Base-by-base conservation (phyloP, 2,888 invertebrate species). In the Trisateles emortualis region DNA sequence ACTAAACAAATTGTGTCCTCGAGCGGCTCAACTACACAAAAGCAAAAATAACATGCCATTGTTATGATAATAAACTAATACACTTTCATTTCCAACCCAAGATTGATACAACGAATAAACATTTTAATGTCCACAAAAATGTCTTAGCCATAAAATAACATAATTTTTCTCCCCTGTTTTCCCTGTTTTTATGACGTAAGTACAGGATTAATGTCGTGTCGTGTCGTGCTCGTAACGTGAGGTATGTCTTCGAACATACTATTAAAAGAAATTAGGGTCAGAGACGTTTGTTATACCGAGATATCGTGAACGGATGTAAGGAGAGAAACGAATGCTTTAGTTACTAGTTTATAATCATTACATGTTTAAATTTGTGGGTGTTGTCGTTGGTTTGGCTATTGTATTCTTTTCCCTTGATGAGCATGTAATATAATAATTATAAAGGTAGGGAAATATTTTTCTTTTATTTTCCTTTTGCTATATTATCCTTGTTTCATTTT, bases 251-350 rank as follows among this genome's bases (percentile, higher is more conserved):
- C 46, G 39, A 45, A 62, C 47, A 53, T 57, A 51, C 43, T 69
- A 62, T 65, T 72, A 72, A 52, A 59, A 64, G 58, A 72, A 61
- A 72, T 68, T 64, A 69, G 49, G 72, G 69, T 61, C 66, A 42
- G 4, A 19, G 42, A 61, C 56, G 56, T 68, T 72, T 46, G 51
- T 72, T 52, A 52, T 39, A 1, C 6, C 29, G 24, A 64, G 42
- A 51, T 64, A 68, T 59, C 58, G 56, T 26, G 40, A 65, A 52
- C 52, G 70, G 70, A 69, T 52, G 26, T 36, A 22, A 41, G 33
- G 35, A 36, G 13, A 29, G 26, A 41, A 50, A 55, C 48, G 49
- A 46, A 49, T 17, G 45, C 36, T 42, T 52, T 68, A 68, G 68
- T 58, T 64, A 48, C 42, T 30, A 38, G 48, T 55, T 53, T 35